Conservation (phyloP, 1,140 invertebrate species). For the Thaumatotibia leucotreta region DNA sequence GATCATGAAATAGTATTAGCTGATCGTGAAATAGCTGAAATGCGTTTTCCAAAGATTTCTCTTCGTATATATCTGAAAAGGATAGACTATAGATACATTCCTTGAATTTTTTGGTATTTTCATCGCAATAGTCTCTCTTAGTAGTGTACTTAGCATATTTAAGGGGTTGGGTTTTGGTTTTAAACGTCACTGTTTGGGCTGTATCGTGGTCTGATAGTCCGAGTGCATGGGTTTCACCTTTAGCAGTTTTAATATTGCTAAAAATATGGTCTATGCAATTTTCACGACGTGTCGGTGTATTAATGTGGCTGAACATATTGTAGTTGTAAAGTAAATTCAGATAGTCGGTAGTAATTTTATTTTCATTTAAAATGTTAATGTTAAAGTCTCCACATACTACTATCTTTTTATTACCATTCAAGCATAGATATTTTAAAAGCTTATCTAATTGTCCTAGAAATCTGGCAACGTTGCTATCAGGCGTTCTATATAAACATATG, state of each 20-base stretch:
- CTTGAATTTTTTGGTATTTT: no score
- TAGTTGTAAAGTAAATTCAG: not conserved
- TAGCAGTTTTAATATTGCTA: not conserved
- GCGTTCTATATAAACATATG: not conserved
- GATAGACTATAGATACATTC: not conserved
- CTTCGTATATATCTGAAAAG: not conserved
- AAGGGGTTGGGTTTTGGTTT: not conserved
- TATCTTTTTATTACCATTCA: not conserved
- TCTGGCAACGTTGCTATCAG: not conserved
- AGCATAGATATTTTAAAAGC: not conserved
- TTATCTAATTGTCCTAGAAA: not conserved
- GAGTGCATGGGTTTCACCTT: not conserved
- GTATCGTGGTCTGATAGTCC: not conserved
- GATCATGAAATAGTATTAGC: not conserved
- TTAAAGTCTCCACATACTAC: not conserved
- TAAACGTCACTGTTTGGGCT: not conserved
- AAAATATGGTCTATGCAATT: not conserved
- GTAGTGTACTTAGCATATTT: no score
- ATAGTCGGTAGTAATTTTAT: not conserved
- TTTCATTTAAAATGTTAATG: not conserved
- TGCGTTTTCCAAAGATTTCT: not conserved
- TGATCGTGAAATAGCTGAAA: not conserved
- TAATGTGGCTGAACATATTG: not conserved
- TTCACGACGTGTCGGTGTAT: not conserved
- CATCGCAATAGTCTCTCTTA: no score